Conservation (phyloP, 1,140 invertebrate species). For the Drosophila subobscura region DNA sequence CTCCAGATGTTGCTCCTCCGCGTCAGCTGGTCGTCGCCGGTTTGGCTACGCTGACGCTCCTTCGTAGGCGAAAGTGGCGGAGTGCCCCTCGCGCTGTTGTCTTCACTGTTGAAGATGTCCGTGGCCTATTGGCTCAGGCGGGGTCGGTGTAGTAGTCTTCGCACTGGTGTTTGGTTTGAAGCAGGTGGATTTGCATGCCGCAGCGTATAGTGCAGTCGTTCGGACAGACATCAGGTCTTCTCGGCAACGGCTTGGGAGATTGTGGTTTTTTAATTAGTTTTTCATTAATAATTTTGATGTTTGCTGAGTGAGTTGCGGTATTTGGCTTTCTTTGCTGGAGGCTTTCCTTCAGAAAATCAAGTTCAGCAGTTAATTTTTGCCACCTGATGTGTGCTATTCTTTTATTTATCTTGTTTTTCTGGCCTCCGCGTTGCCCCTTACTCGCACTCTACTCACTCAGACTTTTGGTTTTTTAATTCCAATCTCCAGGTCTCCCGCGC, state of each 20-base stretch:
- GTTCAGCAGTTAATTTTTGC: neutral
- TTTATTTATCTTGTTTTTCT: neutral
- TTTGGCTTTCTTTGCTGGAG: neutral
- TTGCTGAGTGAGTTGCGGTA: slow-evolving; percentile 4
- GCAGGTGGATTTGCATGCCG: slow-evolving; percentile 19
- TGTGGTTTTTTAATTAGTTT: neutral
- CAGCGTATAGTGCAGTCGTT: slow-evolving; percentile 13
- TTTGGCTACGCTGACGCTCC: slow-evolving; percentile 7
- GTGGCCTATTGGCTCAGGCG: slow-evolving; percentile 21
- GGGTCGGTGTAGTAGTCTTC: too few relatives aligned
- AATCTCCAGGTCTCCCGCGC: too few relatives aligned
- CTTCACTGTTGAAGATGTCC: slow-evolving; percentile 14
- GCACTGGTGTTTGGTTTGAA: too few relatives aligned
- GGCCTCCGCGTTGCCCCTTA: slow-evolving; percentile 5
- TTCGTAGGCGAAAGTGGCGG: slow-evolving; percentile 11
- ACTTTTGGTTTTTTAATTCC: too few relatives aligned
- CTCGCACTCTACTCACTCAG: slow-evolving; percentile 25
- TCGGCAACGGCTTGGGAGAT: slow-evolving; percentile 21
- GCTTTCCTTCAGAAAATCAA: slow-evolving; percentile 1
- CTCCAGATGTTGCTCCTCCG: slow-evolving; percentile 2
- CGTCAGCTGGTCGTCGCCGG: slow-evolving; percentile 22
- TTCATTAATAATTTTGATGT: neutral
- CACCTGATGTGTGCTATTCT: neutral
- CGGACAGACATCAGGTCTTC: slow-evolving; percentile 8
- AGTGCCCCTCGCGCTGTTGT: slow-evolving; percentile 1